These are phyloP conservation scores for Drosophila pseudotalamancana DNA, from an alignment of 2,888 invertebrate genomes.

Conservation along the genomic window DNA sequence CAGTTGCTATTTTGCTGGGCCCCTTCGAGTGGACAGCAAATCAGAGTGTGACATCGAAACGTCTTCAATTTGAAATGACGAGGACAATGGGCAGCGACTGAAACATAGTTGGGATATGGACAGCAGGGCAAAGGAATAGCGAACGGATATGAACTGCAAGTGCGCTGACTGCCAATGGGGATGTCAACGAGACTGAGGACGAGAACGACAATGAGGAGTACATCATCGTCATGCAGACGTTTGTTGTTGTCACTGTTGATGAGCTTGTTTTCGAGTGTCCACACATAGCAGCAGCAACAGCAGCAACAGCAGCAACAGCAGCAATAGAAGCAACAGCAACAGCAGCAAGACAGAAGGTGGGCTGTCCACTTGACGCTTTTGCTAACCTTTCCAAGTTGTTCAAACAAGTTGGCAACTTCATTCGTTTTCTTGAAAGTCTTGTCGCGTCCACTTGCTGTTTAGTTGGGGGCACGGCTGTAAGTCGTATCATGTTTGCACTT, in stretches of 20 bases:
- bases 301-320: constrained; percentile 4
- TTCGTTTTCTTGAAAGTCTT: constrained; percentile 44
- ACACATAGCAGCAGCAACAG: constrained; percentile 19
- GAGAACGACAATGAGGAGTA: constrained; percentile 13
- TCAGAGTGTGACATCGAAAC: constrained; percentile 55
- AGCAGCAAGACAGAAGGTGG: constrained; percentile 24
- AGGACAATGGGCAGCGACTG: constrained; percentile 43
- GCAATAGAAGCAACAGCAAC: background rate
- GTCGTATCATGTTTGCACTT: constrained; percentile 28
- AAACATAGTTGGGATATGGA: background rate
- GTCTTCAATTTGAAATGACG: constrained; percentile 61
- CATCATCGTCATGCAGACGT: constrained; percentile 57
- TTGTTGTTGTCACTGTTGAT: constrained; percentile 61
- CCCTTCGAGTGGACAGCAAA: constrained; percentile 44
- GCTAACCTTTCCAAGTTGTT: constrained; percentile 66
- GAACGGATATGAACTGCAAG: constrained; percentile 60
- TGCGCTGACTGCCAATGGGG: constrained; percentile 37
- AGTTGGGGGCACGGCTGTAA: background rate
- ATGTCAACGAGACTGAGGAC: constrained; percentile 20
- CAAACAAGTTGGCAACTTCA: constrained; percentile 52
- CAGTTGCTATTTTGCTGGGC: constrained; percentile 15
- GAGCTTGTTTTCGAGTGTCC: constrained; percentile 70
- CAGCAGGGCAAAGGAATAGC: background rate
- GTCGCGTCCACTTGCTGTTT: constrained; percentile 58
- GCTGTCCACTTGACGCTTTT: constrained; percentile 7